A percentile compares a stretch with the other conserved stretches of the same genome.
These are phyloP conservation scores for Plecturocebus donacophilus DNA, from an alignment of 2,113 vertebrate genomes.

Conservation along the genomic window DNA sequence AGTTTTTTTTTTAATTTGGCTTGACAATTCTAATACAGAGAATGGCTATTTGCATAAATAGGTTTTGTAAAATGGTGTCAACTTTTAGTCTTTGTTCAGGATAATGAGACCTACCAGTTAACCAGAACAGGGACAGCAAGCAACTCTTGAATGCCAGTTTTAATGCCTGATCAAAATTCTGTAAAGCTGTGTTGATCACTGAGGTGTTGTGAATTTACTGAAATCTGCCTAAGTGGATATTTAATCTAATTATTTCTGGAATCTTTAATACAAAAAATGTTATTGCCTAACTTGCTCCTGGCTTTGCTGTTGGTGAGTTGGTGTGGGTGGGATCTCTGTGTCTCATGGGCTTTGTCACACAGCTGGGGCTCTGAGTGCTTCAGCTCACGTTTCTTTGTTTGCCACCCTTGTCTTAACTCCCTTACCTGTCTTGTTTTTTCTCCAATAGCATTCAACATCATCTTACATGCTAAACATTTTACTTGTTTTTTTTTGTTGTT, in stretches of 20 bases:
- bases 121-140: background rate
- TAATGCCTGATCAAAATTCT: background rate
- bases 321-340: background rate
- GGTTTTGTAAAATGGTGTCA: background rate
- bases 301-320: background rate
- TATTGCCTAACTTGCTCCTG: background rate
- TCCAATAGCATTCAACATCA: background rate
- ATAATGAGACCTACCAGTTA: background rate
- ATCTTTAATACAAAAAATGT: background rate
- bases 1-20: background rate
- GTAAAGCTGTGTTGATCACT: background rate
- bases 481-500: background rate
- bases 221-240: background rate
- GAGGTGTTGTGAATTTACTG: background rate
- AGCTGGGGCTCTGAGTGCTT: rapidly evolving
- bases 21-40: background rate
- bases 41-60: background rate
- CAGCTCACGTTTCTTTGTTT: background rate
- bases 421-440: background rate
- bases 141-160: background rate
- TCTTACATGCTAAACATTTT: background rate
- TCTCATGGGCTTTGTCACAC: background rate
- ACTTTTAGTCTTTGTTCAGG: constrained; percentile 24
- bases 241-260: background rate
- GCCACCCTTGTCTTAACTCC: background rate